Conservation (phyloP, 2,888 invertebrate species). For the Scelioninae gen. 1 region DNA sequence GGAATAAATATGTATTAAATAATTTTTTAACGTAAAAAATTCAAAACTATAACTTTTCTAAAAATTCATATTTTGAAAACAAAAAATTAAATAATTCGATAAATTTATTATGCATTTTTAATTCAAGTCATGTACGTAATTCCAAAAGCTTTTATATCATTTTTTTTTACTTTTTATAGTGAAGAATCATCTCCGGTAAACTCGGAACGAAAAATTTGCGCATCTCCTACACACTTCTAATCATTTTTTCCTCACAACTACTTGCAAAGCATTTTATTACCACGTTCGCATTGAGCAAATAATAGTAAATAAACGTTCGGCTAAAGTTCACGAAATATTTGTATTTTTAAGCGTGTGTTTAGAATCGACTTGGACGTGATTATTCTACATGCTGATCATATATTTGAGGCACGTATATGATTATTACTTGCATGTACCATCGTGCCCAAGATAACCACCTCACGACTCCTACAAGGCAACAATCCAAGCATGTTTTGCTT, state of each 20-base stretch:
- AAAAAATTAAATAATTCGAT: too few relatives aligned
- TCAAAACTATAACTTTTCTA: too few relatives aligned
- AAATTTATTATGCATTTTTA: neutral
- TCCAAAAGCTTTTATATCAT: conserved; percentile 7
- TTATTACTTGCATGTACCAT: too few relatives aligned
- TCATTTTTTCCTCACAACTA: conserved; percentile 7
- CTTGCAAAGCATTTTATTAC: conserved; percentile 35
- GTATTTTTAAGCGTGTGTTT: conserved; percentile 59
- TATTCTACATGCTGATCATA: too few relatives aligned
- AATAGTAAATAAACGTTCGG: conserved; percentile 45
- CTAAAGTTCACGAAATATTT: conserved; percentile 54
- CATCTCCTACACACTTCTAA: conserved; percentile 11
- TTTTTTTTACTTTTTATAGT: neutral
- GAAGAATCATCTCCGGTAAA: conserved; percentile 17
- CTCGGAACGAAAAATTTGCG: conserved; percentile 29
- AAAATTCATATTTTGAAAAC: neutral
- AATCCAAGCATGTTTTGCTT: too few relatives aligned
- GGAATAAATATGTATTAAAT: too few relatives aligned
- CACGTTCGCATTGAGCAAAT: conserved; percentile 33
- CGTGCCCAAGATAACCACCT: too few relatives aligned
- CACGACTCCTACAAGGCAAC: too few relatives aligned
- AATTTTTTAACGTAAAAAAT: too few relatives aligned
- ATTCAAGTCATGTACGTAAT: conserved; percentile 20
- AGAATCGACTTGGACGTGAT: too few relatives aligned
- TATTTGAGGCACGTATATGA: too few relatives aligned